Evolutionary conservation across 2,113 vertebrate species (phyloP), one percentile per base, ranked within the genome.

Genomic region (Ivindomyrus marchei): DNA sequence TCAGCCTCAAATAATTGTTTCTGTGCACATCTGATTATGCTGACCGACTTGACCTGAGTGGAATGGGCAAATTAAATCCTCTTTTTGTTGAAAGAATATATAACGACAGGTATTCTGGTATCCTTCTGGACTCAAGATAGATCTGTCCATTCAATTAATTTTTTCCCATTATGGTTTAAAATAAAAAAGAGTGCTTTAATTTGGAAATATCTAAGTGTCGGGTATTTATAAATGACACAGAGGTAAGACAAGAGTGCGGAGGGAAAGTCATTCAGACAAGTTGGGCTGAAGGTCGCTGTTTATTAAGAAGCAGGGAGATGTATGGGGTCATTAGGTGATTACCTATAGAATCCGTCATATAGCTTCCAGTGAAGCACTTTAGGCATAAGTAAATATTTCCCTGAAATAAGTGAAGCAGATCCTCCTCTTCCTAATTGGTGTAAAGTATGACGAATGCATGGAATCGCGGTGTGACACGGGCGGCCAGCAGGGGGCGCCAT

Each of bases 1-100:
- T 85, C 89, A 91, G 90, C 89, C 86, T 50, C 19, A 92, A 92
- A 92, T 92, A 93, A 94, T 93, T 92, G 91, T 93, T 90, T 92
- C 87, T 90, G 91, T 88, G 90, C 91, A 90, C 84, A 89, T 90
- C n/a, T 46, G 91, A 92, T 93, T 92, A 92, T 91, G 93, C 53
- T 89, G 89, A 90, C 92, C 90, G 92, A 91, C 91, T 90, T 87
- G 84, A 53, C 91, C 91, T 89, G 90, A 91, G 88, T 91, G 89
- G 89, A 91, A 88, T 90, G 21, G 66, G 47, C 90, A 87, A 91
- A 93, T 91, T 66, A 89, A 92, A 93, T 93, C 89, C 90, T 93
- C 88, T 93, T 91, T 92, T 62, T 90, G 90, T 91, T 85, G 52
- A 42, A 80, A 80, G 31, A 80, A n/a, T 53, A 27, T 87, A 89